These are phyloP conservation scores for Agrilus biguttatus DNA, from an alignment of 2,888 invertebrate species.

Conservation along the genomic window DNA sequence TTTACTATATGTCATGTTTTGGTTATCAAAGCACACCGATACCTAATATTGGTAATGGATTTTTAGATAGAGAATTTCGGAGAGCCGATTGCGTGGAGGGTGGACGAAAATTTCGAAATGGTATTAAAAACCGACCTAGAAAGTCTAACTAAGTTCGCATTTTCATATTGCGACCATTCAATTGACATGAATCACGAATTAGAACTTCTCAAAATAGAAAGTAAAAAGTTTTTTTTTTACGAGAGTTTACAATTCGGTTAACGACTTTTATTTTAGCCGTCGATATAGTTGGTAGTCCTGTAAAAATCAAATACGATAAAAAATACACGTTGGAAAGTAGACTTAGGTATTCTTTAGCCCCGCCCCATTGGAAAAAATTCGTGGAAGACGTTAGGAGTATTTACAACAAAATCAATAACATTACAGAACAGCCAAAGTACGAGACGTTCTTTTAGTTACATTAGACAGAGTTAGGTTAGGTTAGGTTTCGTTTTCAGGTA, in stretches of 20 bases:
- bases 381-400: conserved; percentile 19
- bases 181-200: conserved; percentile 65
- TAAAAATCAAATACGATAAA: conserved; percentile 35
- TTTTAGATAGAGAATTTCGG: conserved; percentile 66
- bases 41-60: conserved; percentile 3
- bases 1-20: too few relatives aligned
- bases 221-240: conserved; percentile 36
- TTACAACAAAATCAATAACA: conserved; percentile 18
- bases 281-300: conserved; percentile 40
- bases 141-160: conserved; percentile 55
- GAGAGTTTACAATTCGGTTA: neutral
- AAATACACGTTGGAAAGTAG: conserved; percentile 29
- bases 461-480: too few relatives aligned
- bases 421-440: too few relatives aligned
- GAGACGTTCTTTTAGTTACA: too few relatives aligned
- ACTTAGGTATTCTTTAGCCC: conserved; percentile 22
- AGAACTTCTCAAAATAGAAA: conserved; percentile 61
- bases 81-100: conserved; percentile 66
- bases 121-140: conserved; percentile 65
- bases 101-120: conserved; percentile 56
- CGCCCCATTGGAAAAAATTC: conserved; percentile 24
- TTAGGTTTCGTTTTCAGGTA: too few relatives aligned
- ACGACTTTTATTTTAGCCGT: conserved; percentile 35
- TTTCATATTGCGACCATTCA: conserved; percentile 55
- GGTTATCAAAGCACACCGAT: too few relatives aligned